Base-by-base conservation (phyloP, 2,888 invertebrate genomes). In the Drosophila testacea region DNA sequence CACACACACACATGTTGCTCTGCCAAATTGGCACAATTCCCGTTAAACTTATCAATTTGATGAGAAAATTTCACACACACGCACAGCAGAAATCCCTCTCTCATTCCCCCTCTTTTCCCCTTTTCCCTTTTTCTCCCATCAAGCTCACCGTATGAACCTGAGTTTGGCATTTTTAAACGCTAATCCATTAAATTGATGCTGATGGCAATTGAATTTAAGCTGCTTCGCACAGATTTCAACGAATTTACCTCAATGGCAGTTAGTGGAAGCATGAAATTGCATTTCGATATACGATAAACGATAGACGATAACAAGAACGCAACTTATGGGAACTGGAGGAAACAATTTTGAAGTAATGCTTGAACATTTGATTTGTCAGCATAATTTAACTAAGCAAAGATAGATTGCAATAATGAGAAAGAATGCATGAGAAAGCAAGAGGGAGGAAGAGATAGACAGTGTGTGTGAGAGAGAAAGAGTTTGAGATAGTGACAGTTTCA, bases 151-250 rank as follows among this genome's bases (percentile, higher is more conserved):
- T 16, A 16, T 16, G 16, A 16, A 16, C 60, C 55, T 61, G 56
- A 62, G 73, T 52, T 72, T 83, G 75, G 48, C 67, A 73, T 77
- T 81, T 72, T 72, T 65, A 50, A 69, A 73, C 76, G 86, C 88
- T 88, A 88, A 88, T 88, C 88, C 88, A 83, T 85, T 83, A 89
- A 88, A 88, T 88, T 89, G 89, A 88, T 83, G 88, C 81, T 75
- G 79, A 73, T 84, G 79, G 86, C 82, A 81, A 86, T 88, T 84
- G 87, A 88, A 87, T 87, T 88, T 87, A 81, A 89, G 87, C 86
- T 78, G 75, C 81, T 85, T 69, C 62, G 70, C 66, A 64, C 59
- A 78, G 75, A 83, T 83, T 74, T 81, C 68, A 72, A 62, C 66
- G 71, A 67, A 68, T 74, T 68, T 59, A 77, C 77, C 78, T 77